Base-by-base conservation (phyloP, 2,797 vertebrate genomes). In the Melanotaenia parkinsoni region DNA sequence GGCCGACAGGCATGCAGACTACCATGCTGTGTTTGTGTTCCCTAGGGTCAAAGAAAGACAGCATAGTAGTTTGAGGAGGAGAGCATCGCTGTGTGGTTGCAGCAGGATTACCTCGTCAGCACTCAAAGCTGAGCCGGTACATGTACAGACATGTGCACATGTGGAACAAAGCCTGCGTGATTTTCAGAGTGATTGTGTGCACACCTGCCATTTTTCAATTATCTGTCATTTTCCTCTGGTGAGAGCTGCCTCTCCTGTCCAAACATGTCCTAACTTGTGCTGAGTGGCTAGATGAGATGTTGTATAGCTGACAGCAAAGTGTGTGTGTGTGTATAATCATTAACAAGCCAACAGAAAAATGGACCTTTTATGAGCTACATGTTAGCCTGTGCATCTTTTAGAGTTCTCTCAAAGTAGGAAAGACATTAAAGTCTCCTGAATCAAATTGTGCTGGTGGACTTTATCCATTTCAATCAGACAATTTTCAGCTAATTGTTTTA, bases 121-220 rank as follows among this genome's bases (percentile, higher is more conserved):
- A 90, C 81, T 91, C 90, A 86, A 86, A 77, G 73, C 89, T 69
- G 86, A 11, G 81, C 68, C 10, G 10, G 62, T 71, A 81, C 54
- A 66, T 67, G 50, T 71, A 64, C 58, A 57, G 63, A 68, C 66
- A 45, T 43, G 50, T 63, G 70, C 79, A 63, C 79, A 28, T 70
- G 66, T 64, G 56, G 56, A 79, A 40, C 70, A 73, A 80, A 86
- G 76, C 84, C 70, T 10, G 7, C 54, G 68, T 43, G 69, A 65
- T 38, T 74, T 37, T 58, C 58, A 79, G 72, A 72, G 80, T 63
- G 82, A 79, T 65, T 72, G 74, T 80, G 69, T 62, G 74, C 61
- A 59, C 81, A 82, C 79, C 86, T 86, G 82, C 79, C 76, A 87
- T 82, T 92, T 92, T 92, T 91, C 86, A 91, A 91, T 92, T 91